phyloP scores from a whole-genome alignment of 1,140 invertebrate genomes.

The Tachypleus tridentatus region DNA sequence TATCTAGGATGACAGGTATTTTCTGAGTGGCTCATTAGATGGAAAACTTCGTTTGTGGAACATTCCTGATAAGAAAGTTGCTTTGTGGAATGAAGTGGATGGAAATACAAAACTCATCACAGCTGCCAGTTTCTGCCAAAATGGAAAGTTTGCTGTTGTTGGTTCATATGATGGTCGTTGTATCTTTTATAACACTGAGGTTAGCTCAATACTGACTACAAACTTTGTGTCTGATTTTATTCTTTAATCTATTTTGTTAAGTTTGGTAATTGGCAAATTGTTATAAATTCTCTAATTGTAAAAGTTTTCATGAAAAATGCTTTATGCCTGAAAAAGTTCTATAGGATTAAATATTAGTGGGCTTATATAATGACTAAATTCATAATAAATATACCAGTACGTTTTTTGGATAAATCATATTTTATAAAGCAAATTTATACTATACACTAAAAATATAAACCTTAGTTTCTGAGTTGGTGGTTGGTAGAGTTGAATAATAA shows the following conservation, averaged over 20 bases:
- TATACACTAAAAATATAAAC: too few relatives aligned
- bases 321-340: too few relatives aligned
- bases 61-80: constrained; percentile 96
- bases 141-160: constrained; percentile 95
- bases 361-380: too few relatives aligned
- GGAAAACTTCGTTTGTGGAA: constrained; percentile 97
- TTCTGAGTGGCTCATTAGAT: constrained; percentile 87
- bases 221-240: not conserved
- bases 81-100: constrained; percentile 94
- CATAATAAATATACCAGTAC: too few relatives aligned
- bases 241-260: not conserved
- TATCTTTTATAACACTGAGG: constrained; percentile 94
- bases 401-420: too few relatives aligned
- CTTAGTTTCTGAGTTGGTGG: too few relatives aligned
- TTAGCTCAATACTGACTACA: constrained; percentile 22
- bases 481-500: too few relatives aligned
- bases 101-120: constrained; percentile 90
- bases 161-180: constrained; percentile 97
- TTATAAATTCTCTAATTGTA: not conserved
- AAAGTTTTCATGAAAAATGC: not conserved
- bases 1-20: constrained; percentile 73
- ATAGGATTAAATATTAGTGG: too few relatives aligned
- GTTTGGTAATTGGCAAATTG: too few relatives aligned
- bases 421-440: too few relatives aligned
- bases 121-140: constrained; percentile 92